Evolutionary conservation across 2,113 vertebrate genomes (phyloP), one percentile per base, ranked within the genome.

Genomic region (Lanius ludovicianus): DNA sequence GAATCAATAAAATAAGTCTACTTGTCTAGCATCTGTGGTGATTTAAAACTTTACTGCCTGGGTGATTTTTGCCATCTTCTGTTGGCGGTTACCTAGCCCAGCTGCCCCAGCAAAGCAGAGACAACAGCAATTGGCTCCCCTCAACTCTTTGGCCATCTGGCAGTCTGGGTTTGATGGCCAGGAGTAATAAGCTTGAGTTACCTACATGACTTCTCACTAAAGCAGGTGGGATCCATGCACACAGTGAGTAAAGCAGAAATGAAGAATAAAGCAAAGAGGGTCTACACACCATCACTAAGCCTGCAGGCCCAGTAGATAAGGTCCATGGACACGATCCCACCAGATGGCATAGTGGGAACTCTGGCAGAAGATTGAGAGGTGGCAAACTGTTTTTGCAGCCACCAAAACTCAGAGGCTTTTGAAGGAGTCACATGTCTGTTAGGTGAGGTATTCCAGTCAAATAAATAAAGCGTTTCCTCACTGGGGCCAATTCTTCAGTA

Each of bases 141-240:
- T 75, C 27, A 46, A 9, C 22, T 3, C 18, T 76, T 25, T 35
- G 49, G 25, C 55, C 1, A 1, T 37, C 1, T 1, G 13, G n/a
- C 9, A 62, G 15, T 57, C n/a, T 84, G 47, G 4, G 6, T 46
- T 67, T 70, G 39, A 63, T 16, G 73, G 35, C 12, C 22, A 4
- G 15, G 49, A 25, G 41, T 21, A 17, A 70, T 23, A 70, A 84
- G 2, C 23, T 77, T 27, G 46, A 78, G 28, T 25, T 33, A 63
- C 12, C 37, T 62, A 9, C 13, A 28, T 13, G 25, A 49, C 16
- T 53, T 81, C 27, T 84, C 41, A 22, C 15, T 70, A 47, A 81
- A 70, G 27, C 50, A 24, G 41, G 27, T 10, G 53, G 17, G 11
- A 47, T 44, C 19, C 17, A 6, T 14, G 17, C 10, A 44, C 11